phyloP scores from a whole-genome alignment of 2,797 vertebrate species.

The Spea hammondii region DNA sequence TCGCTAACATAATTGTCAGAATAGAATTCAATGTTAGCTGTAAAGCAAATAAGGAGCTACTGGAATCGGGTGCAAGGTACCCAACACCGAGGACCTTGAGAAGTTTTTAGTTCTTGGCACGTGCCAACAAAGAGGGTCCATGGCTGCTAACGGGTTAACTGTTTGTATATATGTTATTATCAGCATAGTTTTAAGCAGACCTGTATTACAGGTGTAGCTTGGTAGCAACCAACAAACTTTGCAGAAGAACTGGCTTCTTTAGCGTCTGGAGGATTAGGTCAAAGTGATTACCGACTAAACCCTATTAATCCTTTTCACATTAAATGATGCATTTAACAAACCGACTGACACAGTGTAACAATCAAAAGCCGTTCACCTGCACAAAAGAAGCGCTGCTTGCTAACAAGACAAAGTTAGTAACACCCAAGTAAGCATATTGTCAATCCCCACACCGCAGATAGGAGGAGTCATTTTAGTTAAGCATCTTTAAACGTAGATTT shows the following conservation, averaged over 20 bases:
- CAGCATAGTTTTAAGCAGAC: neutral
- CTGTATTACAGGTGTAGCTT: conserved; percentile 38
- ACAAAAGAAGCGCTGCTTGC: neutral
- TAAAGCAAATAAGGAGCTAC: too few relatives aligned
- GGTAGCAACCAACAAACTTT: conserved; percentile 31
- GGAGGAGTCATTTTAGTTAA: too few relatives aligned
- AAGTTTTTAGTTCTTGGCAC: too few relatives aligned
- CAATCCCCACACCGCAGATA: too few relatives aligned
- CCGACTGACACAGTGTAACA: conserved; percentile 41
- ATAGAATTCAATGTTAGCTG: too few relatives aligned
- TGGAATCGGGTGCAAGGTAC: too few relatives aligned
- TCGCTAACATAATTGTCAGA: too few relatives aligned
- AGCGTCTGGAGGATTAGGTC: conserved; percentile 48
- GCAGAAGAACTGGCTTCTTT: conserved; percentile 46
- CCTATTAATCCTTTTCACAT: conserved; percentile 52
- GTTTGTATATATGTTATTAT: conserved; percentile 10
- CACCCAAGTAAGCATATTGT: neutral
- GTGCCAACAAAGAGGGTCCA: too few relatives aligned
- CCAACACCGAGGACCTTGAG: too few relatives aligned
- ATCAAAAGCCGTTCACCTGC: conserved; percentile 17
- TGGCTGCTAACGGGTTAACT: too few relatives aligned
- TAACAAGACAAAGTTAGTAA: neutral
- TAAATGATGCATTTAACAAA: conserved; percentile 42
- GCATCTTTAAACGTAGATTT: too few relatives aligned
- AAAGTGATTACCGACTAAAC: conserved; percentile 53